These are phyloP conservation scores for Enteromius trimaculatus DNA, from an alignment of 2,797 vertebrate species.

Conservation along the genomic window DNA sequence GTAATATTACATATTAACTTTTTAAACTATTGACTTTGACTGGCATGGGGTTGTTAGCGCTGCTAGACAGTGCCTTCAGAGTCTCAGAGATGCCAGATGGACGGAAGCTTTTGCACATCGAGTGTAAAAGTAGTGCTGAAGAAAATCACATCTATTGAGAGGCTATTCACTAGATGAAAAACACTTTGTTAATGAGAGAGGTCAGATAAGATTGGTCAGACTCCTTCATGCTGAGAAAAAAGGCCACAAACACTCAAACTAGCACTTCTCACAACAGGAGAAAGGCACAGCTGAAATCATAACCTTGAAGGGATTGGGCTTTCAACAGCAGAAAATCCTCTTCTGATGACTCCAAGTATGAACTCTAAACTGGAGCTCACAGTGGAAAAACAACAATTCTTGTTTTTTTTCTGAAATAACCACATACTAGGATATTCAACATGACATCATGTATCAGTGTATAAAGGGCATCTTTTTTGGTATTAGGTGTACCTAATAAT, in stretches of 20 bases:
- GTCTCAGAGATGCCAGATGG: neutral
- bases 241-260: conserved; percentile 38
- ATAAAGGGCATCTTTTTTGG: neutral
- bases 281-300: conserved; percentile 22
- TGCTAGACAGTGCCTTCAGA: conserved; percentile 1
- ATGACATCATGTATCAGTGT: neutral
- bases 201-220: conserved; percentile 24
- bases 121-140: neutral
- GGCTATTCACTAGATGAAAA: conserved; percentile 6
- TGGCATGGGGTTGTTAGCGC: neutral
- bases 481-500: neutral
- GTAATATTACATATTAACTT: too few species aligned
- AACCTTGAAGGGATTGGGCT: conserved; percentile 15
- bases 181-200: conserved; percentile 25
- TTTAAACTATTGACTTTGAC: neutral
- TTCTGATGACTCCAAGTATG: conserved; percentile 1
- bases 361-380: neutral
- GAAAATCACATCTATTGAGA: neutral
- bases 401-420: neutral
- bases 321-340: neutral
- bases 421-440: neutral
- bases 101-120: neutral
- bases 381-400: neutral
- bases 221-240: conserved; percentile 27
- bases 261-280: conserved; percentile 29